phyloP scores from a whole-genome alignment of 1,140 invertebrate species.

The Papilio xuthus region DNA sequence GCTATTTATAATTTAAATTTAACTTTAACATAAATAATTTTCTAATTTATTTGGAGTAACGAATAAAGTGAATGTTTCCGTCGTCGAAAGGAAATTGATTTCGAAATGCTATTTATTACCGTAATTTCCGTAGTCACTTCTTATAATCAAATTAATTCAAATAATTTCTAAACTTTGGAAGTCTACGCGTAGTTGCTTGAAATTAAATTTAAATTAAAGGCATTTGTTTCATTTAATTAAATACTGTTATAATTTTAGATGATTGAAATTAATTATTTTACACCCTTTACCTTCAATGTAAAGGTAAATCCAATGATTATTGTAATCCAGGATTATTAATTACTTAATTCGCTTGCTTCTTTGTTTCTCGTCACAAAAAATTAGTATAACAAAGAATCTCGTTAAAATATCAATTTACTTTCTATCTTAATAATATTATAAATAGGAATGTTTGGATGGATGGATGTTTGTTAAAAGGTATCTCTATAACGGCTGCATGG shows the following conservation, averaged over 20 bases:
- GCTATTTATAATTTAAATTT: neutral
- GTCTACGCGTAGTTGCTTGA: neutral
- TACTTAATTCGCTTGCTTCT: neutral
- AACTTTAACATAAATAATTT: slow-evolving; percentile 13
- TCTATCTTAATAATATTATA: too few relatives aligned
- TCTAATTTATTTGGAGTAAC: slow-evolving; percentile 13
- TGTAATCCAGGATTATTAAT: neutral
- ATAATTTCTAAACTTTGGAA: slow-evolving; percentile 21
- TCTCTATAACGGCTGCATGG: too few relatives aligned
- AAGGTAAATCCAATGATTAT: neutral
- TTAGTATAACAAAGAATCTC: neutral
- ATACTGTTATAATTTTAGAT: neutral
- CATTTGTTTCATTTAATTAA: slow-evolving; percentile 13
- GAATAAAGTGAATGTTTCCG: slow-evolving; percentile 25
- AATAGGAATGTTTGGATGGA: too few relatives aligned
- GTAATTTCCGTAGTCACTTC: slow-evolving; percentile 16
- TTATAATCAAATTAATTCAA: slow-evolving; percentile 7
- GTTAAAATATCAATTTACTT: too few relatives aligned
- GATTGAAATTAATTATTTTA: neutral
- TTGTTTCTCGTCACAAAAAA: neutral
- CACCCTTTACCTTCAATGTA: neutral
- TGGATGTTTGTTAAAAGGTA: too few relatives aligned
- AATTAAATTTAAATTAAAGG: slow-evolving; percentile 8
- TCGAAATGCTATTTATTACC: slow-evolving; percentile 17
- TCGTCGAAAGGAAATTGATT: slow-evolving; percentile 24